phyloP scores from a whole-genome alignment of 2,113 vertebrate genomes.

The Limanda limanda region DNA sequence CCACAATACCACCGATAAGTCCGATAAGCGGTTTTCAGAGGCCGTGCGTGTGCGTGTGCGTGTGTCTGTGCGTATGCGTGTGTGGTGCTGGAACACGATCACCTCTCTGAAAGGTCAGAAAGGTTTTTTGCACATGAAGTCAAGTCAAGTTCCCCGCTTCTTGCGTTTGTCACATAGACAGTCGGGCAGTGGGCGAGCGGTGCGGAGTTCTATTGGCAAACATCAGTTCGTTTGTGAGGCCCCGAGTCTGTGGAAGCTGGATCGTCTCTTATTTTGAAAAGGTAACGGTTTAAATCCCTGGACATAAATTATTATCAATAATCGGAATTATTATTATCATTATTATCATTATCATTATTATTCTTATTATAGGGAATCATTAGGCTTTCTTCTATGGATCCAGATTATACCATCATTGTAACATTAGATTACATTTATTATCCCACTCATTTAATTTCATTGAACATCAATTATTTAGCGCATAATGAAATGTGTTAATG shows the following conservation, averaged over 20 bases:
- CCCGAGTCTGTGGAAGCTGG: not conserved
- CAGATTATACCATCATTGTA: too few species aligned
- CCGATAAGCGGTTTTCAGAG: not conserved
- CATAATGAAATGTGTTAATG: not conserved
- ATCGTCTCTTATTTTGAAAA: not conserved
- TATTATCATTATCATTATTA: not conserved
- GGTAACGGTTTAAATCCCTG: not conserved
- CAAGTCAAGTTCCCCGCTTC: slow-evolving; percentile 65
- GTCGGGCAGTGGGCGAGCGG: slow-evolving; percentile 47
- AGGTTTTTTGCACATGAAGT: slow-evolving; percentile 51
- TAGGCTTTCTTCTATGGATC: too few species aligned
- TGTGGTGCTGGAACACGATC: slow-evolving; percentile 49
- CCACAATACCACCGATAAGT: slow-evolving; percentile 44
- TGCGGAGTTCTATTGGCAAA: slow-evolving; percentile 52
- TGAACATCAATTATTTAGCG: not conserved
- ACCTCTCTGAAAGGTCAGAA: slow-evolving; percentile 58
- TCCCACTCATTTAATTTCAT: not conserved
- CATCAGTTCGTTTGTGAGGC: slow-evolving; percentile 26
- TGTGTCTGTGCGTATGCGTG: slow-evolving; percentile 8
- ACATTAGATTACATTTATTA: not conserved
- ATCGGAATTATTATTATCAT: not conserved
- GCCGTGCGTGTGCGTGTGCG: slow-evolving; percentile 7
- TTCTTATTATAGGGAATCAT: not conserved
- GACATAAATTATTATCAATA: not conserved
- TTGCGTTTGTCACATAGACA: slow-evolving; percentile 75